phyloP scores from a whole-genome alignment of 2,888 invertebrate genomes.

The Alviniconcha strummeri region DNA sequence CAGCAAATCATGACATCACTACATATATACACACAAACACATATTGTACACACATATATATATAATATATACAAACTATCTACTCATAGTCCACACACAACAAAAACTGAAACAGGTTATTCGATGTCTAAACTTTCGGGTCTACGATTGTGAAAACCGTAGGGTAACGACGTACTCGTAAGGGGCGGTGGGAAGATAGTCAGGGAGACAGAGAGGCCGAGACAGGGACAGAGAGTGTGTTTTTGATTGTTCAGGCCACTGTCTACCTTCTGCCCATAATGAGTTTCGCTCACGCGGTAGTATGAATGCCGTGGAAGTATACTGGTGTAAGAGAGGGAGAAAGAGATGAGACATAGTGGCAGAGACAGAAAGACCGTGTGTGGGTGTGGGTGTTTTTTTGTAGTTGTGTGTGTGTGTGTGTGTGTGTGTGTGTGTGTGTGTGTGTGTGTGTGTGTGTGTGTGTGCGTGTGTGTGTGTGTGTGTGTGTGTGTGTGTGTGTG shows the following conservation, averaged over 20 bases:
- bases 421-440: background rate
- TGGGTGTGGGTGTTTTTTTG: background rate
- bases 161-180: too few species aligned
- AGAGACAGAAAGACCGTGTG: background rate
- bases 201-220: background rate
- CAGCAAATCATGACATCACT: too few species aligned
- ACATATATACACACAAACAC: background rate
- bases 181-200: background rate
- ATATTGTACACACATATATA: background rate
- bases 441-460: background rate
- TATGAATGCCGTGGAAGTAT: too few species aligned
- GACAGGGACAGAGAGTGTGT: background rate
- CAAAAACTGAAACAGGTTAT: too few species aligned
- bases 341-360: background rate
- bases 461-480: background rate
- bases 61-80: background rate
- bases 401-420: too few species aligned
- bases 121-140: too few species aligned
- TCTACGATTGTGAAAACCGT: too few species aligned
- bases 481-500: background rate
- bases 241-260: too few species aligned
- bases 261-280: too few species aligned
- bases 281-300: too few species aligned
- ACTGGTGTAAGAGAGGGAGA: background rate
- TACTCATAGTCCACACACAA: too few species aligned